Conservation (phyloP, 2,113 vertebrate genomes). For the Gopherus evgoodei region DNA sequence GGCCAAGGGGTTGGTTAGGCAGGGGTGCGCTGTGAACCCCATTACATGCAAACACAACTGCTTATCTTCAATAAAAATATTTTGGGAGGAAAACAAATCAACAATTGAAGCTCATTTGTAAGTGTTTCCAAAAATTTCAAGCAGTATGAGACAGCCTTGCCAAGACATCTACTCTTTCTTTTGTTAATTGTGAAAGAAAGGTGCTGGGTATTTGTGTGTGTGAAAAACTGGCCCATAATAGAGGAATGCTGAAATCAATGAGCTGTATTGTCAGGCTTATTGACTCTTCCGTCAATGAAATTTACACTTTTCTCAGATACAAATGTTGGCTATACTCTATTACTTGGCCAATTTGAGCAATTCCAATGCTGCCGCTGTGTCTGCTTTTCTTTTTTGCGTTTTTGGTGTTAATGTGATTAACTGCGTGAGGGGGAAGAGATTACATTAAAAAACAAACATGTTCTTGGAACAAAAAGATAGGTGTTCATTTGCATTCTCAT, state of each 20-base stretch:
- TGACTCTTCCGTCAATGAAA: not conserved
- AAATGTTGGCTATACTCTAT: not conserved
- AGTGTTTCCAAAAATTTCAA: not conserved
- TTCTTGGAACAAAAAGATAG: not conserved
- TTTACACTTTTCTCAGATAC: not conserved
- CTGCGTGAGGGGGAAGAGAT: not conserved
- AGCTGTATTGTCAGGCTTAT: not conserved
- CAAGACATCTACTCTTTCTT: not conserved
- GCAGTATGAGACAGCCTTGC: not conserved
- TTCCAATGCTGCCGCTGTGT: conserved; percentile 26
- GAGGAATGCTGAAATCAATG: not conserved
- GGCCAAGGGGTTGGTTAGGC: too few relatives aligned
- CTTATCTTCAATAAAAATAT: not conserved
- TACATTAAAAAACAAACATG: not conserved
- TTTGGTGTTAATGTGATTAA: conserved; percentile 13
- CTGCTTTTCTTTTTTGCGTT: not conserved
- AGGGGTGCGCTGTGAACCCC: too few relatives aligned
- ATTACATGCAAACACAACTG: not conserved
- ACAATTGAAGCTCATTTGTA: not conserved
- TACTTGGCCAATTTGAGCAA: not conserved
- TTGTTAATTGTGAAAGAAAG: not conserved
- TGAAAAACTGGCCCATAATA: not conserved
- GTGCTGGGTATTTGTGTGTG: not conserved
- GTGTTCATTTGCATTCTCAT: not conserved
- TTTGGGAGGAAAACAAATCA: not conserved